Percentiles rank a stretch among this genome's conserved stretches.
Evolutionary conservation across 2,888 invertebrate species (phyloP).

Genomic region (Sesia apiformis): DNA sequence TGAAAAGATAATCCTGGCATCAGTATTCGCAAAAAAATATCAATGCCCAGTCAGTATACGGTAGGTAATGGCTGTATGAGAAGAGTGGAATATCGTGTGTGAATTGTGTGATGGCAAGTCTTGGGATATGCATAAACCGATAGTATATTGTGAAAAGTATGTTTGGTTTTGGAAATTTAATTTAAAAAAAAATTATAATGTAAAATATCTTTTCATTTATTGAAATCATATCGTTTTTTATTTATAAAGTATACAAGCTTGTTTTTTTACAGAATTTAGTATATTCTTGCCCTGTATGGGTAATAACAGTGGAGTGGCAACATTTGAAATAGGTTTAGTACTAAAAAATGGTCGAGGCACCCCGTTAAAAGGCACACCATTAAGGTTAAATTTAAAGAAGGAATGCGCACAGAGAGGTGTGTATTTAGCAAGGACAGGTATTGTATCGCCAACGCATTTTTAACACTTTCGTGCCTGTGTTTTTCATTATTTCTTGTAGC

Average conservation of each 20-base stretch:
- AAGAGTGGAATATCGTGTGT: too few relatives aligned
- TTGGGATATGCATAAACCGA: too few relatives aligned
- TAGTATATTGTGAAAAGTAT: not conserved
- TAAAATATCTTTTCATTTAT: not conserved
- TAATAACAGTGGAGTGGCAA: conserved; percentile 90
- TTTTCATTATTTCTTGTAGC: conserved; percentile 17
- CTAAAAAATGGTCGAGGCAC: conserved; percentile 87
- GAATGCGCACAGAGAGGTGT: conserved; percentile 95
- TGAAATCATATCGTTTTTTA: too few relatives aligned
- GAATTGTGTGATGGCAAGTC: too few relatives aligned
- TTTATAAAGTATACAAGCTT: too few relatives aligned
- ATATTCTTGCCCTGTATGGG: conserved; percentile 90
- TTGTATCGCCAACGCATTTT: conserved; percentile 76
- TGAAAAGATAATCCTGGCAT: too few relatives aligned
- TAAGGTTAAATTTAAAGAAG: conserved; percentile 90
- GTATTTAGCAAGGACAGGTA: conserved; percentile 79
- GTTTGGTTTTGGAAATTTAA: not conserved
- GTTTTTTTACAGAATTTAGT: conserved; percentile 82
- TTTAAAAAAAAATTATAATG: not conserved
- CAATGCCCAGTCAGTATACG: too few relatives aligned
- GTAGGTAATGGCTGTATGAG: too few relatives aligned
- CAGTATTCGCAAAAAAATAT: too few relatives aligned
- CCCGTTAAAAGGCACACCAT: conserved; percentile 89
- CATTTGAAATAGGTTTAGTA: conserved; percentile 89
- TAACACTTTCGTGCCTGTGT: conserved; percentile 63